A percentile compares a stretch with the other conserved stretches of the same genome.
phyloP scores from a whole-genome alignment of 2,113 vertebrate genomes.

The Corydoras sp. region DNA sequence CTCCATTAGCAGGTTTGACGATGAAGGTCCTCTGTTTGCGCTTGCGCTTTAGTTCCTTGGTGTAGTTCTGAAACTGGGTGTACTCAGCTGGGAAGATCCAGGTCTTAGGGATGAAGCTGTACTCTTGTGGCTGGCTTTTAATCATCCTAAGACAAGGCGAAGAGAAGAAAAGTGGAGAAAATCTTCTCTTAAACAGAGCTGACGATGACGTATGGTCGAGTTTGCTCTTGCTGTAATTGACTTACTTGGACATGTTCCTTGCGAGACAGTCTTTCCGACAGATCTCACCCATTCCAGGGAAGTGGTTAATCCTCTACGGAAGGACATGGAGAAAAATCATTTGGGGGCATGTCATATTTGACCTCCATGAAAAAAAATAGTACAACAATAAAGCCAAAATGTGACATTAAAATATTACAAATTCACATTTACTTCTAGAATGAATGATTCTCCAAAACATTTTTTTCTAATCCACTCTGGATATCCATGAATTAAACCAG shows the following conservation, averaged over 20 bases:
- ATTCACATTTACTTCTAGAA: too few species aligned
- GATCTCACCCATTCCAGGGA: conserved; percentile 99
- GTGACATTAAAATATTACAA: too few species aligned
- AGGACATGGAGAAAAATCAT: conserved; percentile 66
- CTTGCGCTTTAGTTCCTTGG: conserved; percentile 92
- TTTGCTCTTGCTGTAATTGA: conserved; percentile 15
- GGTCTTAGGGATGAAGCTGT: conserved; percentile 90
- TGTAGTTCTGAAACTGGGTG: conserved; percentile 95
- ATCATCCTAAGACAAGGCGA: conserved; percentile 78
- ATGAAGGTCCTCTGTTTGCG: conserved; percentile 96
- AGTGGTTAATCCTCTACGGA: conserved; percentile 96
- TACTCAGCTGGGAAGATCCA: conserved; percentile 97
- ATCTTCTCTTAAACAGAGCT: too few species aligned
- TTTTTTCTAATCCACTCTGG: too few species aligned
- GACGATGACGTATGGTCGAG: not conserved
- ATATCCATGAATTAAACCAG: conserved; percentile 40
- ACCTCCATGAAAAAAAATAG: conserved; percentile 57
- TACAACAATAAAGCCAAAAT: too few species aligned
- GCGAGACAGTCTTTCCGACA: conserved; percentile 98
- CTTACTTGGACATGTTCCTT: conserved; percentile 99
- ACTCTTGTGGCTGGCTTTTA: conserved; percentile 90
- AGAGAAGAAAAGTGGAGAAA: not conserved
- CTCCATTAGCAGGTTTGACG: conserved; percentile 94
- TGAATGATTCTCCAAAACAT: too few species aligned
- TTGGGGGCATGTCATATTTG: conserved; percentile 60